Conservation (phyloP, 2,113 vertebrate genomes). For the Butastur rufipennis region DNA sequence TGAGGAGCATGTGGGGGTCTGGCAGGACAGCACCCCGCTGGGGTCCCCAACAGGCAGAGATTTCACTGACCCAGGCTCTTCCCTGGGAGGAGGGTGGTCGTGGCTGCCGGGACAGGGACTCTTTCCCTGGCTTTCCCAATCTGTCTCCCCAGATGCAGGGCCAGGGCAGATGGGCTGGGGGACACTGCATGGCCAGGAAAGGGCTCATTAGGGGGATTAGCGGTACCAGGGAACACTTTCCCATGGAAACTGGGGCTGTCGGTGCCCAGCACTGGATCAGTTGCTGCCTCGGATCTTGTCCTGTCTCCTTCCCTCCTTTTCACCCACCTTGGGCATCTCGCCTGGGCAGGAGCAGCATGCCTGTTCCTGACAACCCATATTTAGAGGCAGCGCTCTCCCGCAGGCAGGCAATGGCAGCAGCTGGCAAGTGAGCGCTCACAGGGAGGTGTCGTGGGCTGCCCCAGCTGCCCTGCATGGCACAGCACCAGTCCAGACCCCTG, state of each 20-base stretch:
- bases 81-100: neutral
- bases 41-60: neutral
- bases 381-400: neutral
- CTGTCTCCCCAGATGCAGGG: neutral
- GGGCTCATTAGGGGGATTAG: neutral
- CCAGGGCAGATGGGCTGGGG: neutral
- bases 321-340: neutral
- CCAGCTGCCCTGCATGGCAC: neutral
- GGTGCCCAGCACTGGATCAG: neutral
- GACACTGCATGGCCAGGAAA: rapidly evolving
- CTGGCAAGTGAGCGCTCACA: neutral
- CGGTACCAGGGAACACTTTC: neutral
- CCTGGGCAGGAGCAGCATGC: neutral
- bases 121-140: neutral
- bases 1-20: neutral
- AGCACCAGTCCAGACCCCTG: neutral
- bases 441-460: neutral
- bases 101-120: neutral
- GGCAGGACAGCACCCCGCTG: neutral
- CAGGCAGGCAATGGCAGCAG: neutral
- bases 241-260: neutral
- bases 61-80: rapidly evolving
- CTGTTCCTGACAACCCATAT: neutral
- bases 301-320: neutral
- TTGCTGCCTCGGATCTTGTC: neutral